These are phyloP conservation scores for Adineta ricciae DNA, from an alignment of 2,888 invertebrate genomes.

Conservation along the genomic window DNA sequence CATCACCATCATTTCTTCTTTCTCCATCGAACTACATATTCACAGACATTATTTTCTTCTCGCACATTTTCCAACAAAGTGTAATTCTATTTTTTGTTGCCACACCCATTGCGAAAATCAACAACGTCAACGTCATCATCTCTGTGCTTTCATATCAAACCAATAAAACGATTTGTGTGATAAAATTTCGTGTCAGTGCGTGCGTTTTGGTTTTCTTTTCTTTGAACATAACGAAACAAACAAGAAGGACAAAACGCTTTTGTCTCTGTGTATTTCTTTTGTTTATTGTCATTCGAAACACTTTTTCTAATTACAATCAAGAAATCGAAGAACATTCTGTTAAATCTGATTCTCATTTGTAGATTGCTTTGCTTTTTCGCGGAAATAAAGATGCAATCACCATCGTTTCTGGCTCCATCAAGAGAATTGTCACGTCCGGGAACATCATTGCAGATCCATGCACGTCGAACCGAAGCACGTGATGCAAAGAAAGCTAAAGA, in stretches of 20 bases:
- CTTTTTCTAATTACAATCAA: background rate
- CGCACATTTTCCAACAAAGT: background rate
- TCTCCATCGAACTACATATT: background rate
- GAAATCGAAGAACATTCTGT: background rate
- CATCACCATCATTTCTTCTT: background rate
- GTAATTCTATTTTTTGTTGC: too few relatives aligned
- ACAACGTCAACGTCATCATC: background rate
- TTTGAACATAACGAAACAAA: background rate
- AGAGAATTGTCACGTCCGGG: background rate
- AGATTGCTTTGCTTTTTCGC: background rate
- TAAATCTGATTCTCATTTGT: background rate
- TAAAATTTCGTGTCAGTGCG: background rate
- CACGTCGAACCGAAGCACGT: conserved; percentile 25
- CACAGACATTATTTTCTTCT: background rate
- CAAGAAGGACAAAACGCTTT: too few relatives aligned
- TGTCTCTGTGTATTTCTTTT: background rate
- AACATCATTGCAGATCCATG: background rate
- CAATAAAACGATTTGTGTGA: background rate
- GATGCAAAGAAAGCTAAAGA: conserved; percentile 22
- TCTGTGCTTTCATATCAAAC: background rate
- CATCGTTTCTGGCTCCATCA: background rate
- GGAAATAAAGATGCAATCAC: background rate
- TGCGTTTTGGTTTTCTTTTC: background rate
- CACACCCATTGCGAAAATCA: background rate
- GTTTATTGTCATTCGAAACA: background rate